Conservation (phyloP, 1,140 invertebrate species). For the Harlomillsia oculata region DNA sequence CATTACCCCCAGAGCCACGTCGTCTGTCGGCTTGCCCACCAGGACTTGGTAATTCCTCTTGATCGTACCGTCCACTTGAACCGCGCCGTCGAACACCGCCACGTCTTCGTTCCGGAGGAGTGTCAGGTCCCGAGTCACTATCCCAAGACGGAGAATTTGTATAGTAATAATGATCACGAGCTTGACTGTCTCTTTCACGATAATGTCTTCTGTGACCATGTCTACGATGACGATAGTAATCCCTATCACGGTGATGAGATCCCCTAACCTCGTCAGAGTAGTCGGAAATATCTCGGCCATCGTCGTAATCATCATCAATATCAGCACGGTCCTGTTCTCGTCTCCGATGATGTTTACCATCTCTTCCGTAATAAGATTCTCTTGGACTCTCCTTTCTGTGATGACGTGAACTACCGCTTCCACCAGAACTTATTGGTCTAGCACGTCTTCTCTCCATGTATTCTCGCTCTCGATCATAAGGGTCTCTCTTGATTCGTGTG, state of each 20-base stretch:
- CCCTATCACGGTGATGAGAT: conserved; percentile 1
- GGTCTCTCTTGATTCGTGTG: not conserved
- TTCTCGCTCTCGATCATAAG: conserved; percentile 13
- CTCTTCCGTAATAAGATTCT: conserved; percentile 11
- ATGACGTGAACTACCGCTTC: not conserved
- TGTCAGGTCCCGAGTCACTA: conserved; percentile 25
- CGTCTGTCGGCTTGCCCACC: no score
- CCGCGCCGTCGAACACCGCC: not conserved
- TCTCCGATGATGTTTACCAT: not conserved
- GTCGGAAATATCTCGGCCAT: conserved; percentile 4
- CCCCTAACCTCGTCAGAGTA: conserved; percentile 7
- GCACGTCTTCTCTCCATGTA: conserved; percentile 8
- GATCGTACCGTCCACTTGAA: conserved; percentile 1
- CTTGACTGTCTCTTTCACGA: not conserved
- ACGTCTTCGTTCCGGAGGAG: not conserved
- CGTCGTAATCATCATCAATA: not conserved
- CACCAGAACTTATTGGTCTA: not conserved
- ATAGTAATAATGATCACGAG: conserved; percentile 22
- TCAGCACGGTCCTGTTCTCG: not conserved
- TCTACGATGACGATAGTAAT: not conserved
- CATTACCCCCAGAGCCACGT: no score
- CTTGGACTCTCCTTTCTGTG: conserved; percentile 5
- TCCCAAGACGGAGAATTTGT: conserved; percentile 31
- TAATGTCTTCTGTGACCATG: not conserved
- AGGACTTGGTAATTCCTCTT: no score